A percentile compares a stretch with the other conserved stretches of the same genome.
Conservation (phyloP, 92 coral and sea anemone genomes). For the Pocillopora grandis region DNA sequence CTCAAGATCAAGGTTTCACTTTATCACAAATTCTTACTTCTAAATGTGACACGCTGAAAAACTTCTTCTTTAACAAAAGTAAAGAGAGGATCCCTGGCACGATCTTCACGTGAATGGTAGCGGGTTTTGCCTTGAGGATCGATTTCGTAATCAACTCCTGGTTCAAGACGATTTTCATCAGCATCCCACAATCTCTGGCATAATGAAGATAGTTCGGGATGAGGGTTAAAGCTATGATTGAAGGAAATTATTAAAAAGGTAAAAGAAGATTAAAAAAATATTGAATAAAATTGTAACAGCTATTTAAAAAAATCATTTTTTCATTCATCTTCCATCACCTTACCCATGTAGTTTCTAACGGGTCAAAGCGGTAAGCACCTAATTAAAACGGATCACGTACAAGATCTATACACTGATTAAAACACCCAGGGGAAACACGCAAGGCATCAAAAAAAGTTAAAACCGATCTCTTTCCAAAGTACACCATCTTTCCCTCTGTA, state of each 20-base stretch:
- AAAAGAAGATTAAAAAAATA: background rate
- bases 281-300: too few species aligned
- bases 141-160: slow-evolving; percentile 80
- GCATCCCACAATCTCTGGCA: slow-evolving; percentile 91
- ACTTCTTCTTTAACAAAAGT: slow-evolving; percentile 70
- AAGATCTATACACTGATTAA: too few species aligned
- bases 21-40: slow-evolving; percentile 45
- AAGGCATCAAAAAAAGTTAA: too few species aligned
- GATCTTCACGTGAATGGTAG: slow-evolving; percentile 67
- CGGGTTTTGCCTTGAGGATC: slow-evolving; percentile 94
- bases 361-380: too few species aligned
- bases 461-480: too few species aligned
- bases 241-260: background rate
- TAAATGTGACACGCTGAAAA: slow-evolving; percentile 70
- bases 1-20: too few species aligned
- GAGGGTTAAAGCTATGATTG: slow-evolving; percentile 62
- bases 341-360: too few species aligned
- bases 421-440: too few species aligned
- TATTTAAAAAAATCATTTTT: too few species aligned
- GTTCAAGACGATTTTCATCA: slow-evolving; percentile 80
- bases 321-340: too few species aligned
- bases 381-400: too few species aligned
- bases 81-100: slow-evolving; percentile 84
- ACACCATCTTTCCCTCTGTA: background rate
- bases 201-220: slow-evolving; percentile 75